Conservation (phyloP, 2,888 invertebrate genomes). For the Latrodectus hesperus region DNA sequence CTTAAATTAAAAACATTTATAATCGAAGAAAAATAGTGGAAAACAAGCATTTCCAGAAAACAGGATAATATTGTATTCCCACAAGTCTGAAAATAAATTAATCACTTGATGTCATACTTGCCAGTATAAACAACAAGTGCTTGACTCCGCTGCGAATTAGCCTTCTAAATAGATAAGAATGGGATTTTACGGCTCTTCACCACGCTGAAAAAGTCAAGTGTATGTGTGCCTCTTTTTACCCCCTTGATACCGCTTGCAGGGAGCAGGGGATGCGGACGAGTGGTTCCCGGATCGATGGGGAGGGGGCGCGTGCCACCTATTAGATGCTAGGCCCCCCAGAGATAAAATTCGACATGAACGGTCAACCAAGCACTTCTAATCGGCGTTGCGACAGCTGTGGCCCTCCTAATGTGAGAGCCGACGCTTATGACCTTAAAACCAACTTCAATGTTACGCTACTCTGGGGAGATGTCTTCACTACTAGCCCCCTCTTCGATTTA, state of each 20-base stretch:
- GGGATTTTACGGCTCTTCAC: background rate
- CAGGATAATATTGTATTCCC: too few relatives aligned
- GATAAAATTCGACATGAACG: constrained; percentile 59
- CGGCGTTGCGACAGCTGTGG: constrained; percentile 61
- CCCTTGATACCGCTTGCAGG: constrained; percentile 20
- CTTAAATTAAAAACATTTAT: too few relatives aligned
- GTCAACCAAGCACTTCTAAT: constrained; percentile 67
- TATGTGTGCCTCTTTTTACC: constrained; percentile 13
- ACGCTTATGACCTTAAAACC: constrained; percentile 67
- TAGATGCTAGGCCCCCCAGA: constrained; percentile 39
- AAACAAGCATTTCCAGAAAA: too few relatives aligned
- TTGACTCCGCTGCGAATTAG: too few relatives aligned
- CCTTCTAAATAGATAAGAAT: too few relatives aligned
- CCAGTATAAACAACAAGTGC: too few relatives aligned
- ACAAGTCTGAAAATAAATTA: too few relatives aligned
- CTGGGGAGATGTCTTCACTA: constrained; percentile 39
- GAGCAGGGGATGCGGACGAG: constrained; percentile 4
- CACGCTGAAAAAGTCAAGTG: background rate
- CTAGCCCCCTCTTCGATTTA: background rate
- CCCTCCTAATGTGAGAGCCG: constrained; percentile 60
- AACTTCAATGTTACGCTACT: constrained; percentile 35
- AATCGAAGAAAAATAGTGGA: too few relatives aligned
- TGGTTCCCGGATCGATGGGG: constrained; percentile 25
- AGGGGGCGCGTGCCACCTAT: constrained; percentile 56
- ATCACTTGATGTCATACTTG: too few relatives aligned